These are phyloP conservation scores for Prunella himalayana DNA, from an alignment of 2,113 vertebrate genomes.

Conservation along the genomic window DNA sequence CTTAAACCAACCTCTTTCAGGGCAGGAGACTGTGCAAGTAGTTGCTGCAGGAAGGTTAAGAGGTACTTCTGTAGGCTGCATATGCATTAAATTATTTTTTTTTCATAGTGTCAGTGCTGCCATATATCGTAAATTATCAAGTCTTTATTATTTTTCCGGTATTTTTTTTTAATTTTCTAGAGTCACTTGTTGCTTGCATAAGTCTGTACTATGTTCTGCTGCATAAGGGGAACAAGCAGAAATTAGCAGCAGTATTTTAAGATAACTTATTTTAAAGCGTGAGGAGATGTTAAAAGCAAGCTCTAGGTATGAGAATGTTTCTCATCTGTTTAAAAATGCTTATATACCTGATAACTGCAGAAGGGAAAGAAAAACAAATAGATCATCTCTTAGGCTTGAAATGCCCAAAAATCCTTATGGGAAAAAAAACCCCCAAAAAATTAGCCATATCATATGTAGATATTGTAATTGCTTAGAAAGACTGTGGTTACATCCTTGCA, in stretches of 20 bases:
- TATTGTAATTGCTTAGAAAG: not conserved
- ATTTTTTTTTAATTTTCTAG: not conserved
- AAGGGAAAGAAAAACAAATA: not conserved
- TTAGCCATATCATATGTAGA: not conserved
- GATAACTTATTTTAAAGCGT: conserved; percentile 24
- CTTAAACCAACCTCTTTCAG: not conserved
- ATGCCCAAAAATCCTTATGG: not conserved
- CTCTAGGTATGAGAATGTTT: not conserved
- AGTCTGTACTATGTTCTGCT: not conserved
- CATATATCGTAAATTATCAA: not conserved
- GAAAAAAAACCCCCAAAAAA: not conserved
- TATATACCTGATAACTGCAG: not conserved
- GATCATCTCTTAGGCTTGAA: not conserved
- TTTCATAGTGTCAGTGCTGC: not conserved
- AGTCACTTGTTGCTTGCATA: not conserved
- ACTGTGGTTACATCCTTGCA: not conserved
- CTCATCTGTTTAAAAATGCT: not conserved
- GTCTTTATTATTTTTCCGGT: not conserved
- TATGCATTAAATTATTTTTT: not conserved
- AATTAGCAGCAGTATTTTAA: conserved; percentile 32
- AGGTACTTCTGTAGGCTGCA: not conserved
- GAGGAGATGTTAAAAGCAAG: not conserved
- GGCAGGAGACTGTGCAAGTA: not conserved
- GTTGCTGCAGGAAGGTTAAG: not conserved
- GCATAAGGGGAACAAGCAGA: not conserved